Conservation (phyloP, 1,140 invertebrate species). For the Paraescarpia echinospica region DNA sequence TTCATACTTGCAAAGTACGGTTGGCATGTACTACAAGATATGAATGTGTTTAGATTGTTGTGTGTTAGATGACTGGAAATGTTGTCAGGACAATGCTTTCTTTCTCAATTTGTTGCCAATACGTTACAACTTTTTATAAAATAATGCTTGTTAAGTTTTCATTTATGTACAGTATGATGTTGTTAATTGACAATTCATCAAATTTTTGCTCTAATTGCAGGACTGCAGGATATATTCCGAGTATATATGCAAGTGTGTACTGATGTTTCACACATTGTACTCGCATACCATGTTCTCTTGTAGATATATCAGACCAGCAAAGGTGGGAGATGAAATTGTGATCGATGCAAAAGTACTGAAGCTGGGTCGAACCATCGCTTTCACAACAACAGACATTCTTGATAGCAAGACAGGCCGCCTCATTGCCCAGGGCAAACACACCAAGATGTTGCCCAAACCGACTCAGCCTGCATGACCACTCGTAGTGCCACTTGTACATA, state of each 20-base stretch:
- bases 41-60: neutral
- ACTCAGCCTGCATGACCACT: neutral
- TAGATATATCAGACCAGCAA: constrained; percentile 69
- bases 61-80: neutral
- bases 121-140: too few relatives aligned
- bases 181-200: neutral
- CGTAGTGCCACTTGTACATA: too few relatives aligned
- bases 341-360: constrained; percentile 79
- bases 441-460: constrained; percentile 59
- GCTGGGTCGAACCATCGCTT: constrained; percentile 77
- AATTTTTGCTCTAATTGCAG: neutral
- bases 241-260: neutral
- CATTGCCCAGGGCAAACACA: constrained; percentile 77
- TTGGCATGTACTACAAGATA: neutral
- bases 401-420: constrained; percentile 73
- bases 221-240: neutral
- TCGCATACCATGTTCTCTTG: constrained; percentile 43
- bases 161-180: too few relatives aligned
- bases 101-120: too few relatives aligned
- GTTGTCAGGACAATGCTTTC: neutral
- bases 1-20: constrained; percentile 4
- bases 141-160: too few relatives aligned
- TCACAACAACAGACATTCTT: constrained; percentile 73
- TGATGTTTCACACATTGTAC: too few relatives aligned
- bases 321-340: constrained; percentile 74